A percentile compares a stretch with the other conserved stretches of the same genome.
phyloP scores from a whole-genome alignment of 2,888 invertebrate species.

The Diogma glabrata region DNA sequence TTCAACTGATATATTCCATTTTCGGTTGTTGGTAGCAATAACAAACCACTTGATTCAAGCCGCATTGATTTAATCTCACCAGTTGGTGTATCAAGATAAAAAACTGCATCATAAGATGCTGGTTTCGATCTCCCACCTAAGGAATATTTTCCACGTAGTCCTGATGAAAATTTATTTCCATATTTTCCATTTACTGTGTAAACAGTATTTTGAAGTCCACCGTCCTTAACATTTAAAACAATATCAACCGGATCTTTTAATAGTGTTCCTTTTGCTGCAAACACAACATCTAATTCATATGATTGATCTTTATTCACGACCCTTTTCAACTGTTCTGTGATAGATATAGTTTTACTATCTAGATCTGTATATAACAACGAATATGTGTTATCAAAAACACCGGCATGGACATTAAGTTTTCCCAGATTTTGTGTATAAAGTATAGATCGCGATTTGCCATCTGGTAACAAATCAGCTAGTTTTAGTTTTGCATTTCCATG shows the following conservation, averaged over 20 bases:
- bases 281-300: slow-evolving; percentile 1
- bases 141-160: slow-evolving; percentile 37
- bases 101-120: slow-evolving; percentile 36
- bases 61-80: slow-evolving; percentile 47
- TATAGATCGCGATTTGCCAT: slow-evolving; percentile 25
- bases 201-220: no score
- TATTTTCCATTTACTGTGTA: slow-evolving; percentile 33
- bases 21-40: slow-evolving; percentile 25
- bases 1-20: slow-evolving; percentile 21
- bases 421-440: no score
- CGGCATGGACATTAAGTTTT: slow-evolving; percentile 32
- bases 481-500: slow-evolving; percentile 39
- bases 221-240: slow-evolving; percentile 21
- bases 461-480: slow-evolving; percentile 31
- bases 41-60: slow-evolving; percentile 32
- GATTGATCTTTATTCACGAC: slow-evolving; percentile 25
- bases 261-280: slow-evolving; percentile 29
- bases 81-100: slow-evolving; percentile 43
- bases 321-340: slow-evolving; percentile 33
- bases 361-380: slow-evolving; percentile 36
- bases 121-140: slow-evolving; percentile 34
- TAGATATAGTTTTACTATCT: slow-evolving; percentile 38
- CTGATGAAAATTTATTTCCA: slow-evolving; percentile 36
- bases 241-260: slow-evolving; percentile 31
- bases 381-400: slow-evolving; percentile 33